Evolutionary conservation across 1,140 invertebrate genomes (phyloP).

Genomic region (Mesaphorura yosii): DNA sequence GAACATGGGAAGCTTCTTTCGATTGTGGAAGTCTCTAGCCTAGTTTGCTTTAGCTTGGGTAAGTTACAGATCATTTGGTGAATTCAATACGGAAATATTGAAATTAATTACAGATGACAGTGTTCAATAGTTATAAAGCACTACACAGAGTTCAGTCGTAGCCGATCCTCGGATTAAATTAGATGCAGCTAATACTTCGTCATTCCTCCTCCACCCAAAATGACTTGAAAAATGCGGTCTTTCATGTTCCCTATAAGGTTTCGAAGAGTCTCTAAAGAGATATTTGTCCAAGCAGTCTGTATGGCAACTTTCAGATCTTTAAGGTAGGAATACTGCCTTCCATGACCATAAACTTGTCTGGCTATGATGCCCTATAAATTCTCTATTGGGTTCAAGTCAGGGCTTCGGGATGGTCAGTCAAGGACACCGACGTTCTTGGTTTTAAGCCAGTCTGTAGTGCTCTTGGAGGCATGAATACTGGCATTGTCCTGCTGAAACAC

Average conservation of each 20-base stretch:
- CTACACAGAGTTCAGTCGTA: no score
- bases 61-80: no score
- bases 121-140: no score
- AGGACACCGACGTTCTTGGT: background rate
- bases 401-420: background rate
- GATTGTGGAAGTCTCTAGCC: no score
- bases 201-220: background rate
- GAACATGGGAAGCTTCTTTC: no score
- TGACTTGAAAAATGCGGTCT: background rate
- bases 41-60: no score
- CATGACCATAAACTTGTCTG: background rate
- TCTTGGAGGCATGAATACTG: background rate
- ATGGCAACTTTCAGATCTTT: background rate
- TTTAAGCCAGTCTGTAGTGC: background rate
- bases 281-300: background rate
- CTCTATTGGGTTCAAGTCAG: constrained; percentile 1
- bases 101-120: no score
- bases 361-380: background rate
- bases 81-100: no score
- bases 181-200: background rate
- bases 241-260: background rate
- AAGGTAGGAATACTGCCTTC: background rate
- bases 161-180: no score
- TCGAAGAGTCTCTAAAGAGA: background rate
- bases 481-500: constrained; percentile 8